Conservation (phyloP, 2,888 invertebrate genomes). For the Oegoconia quadripuncta region DNA sequence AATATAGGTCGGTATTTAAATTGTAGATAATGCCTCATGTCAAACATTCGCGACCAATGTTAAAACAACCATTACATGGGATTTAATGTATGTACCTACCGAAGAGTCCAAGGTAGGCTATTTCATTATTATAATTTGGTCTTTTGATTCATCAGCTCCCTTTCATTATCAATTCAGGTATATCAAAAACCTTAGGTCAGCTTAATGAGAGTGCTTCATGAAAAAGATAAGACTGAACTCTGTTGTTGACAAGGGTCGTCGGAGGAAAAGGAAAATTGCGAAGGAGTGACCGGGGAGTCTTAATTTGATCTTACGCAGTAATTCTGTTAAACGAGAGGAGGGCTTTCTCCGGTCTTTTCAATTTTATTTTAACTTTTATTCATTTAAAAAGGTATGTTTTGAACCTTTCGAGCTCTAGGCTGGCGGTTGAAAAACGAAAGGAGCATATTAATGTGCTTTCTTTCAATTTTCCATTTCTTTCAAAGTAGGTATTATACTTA, state of each 20-base stretch:
- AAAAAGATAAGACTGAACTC: conserved; percentile 45
- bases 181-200: conserved; percentile 43
- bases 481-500: not conserved
- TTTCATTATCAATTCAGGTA: conserved; percentile 36
- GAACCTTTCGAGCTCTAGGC: not conserved
- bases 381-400: conserved; percentile 20
- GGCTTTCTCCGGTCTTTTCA: conserved; percentile 32
- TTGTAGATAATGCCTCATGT: no score
- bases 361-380: conserved; percentile 28
- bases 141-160: conserved; percentile 19
- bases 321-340: conserved; percentile 42
- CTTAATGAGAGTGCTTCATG: conserved; percentile 54
- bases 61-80: not conserved
- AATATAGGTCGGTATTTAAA: no score
- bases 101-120: no score
- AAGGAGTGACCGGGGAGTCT: conserved; percentile 51
- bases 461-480: not conserved
- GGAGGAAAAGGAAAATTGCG: conserved; percentile 56
- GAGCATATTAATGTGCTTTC: not conserved
- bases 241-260: conserved; percentile 60
- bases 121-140: conserved; percentile 7
- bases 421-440: not conserved
- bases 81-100: not conserved
- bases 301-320: conserved; percentile 54
- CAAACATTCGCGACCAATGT: no score